Evolutionary conservation across 2,113 vertebrate species (phyloP), one percentile per base, ranked within the genome.

Genomic region (Guaruba guarouba): DNA sequence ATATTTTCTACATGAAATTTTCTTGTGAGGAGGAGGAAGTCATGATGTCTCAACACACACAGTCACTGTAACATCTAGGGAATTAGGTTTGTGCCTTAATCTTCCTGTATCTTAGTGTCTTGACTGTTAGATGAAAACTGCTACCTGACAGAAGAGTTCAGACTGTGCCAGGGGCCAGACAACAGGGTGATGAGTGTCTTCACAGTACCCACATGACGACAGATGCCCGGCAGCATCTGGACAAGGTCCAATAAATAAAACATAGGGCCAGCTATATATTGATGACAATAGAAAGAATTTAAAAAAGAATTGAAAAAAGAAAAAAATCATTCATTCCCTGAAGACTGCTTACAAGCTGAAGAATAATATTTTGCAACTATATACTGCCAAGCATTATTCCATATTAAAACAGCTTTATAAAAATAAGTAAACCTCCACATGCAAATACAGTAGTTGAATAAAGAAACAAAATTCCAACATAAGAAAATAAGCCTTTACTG

Each of bases 221-320:
- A 76, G 41, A 69, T 22, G 1, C 87, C 59, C 41, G 25, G 84
- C 70, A 94, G 82, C 75, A 85, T 70, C 63, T 85, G 81, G 57
- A 49, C 82, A 91, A 52, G n/a, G 28, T 27, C 44, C 76, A 83
- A 81, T 46, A 91, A 91, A 87, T 79, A 84, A 85, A 75, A 54
- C 35, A 75, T 2, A 0, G 1, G 23, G 59, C 46, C 61, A 91
- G 35, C 7, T 71, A 74, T 13, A 66, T 6, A 31, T 1, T 43
- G 57, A 39, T 16, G 62, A 90, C 44, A 88, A 64, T n/a, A 82
- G 75, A 76, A 79, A 67, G 33, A 73, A 86, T 17, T 68, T n/a
- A 15, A 63, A 70, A n/a, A 78, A 77, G 13, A 59, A 59, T 7
- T n/a, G 13, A 59, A 59, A 59, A 59, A 23, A 14, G 8, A 24